phyloP scores from a whole-genome alignment of 1,140 invertebrate genomes.

The Drosophila pseudoananassae region DNA sequence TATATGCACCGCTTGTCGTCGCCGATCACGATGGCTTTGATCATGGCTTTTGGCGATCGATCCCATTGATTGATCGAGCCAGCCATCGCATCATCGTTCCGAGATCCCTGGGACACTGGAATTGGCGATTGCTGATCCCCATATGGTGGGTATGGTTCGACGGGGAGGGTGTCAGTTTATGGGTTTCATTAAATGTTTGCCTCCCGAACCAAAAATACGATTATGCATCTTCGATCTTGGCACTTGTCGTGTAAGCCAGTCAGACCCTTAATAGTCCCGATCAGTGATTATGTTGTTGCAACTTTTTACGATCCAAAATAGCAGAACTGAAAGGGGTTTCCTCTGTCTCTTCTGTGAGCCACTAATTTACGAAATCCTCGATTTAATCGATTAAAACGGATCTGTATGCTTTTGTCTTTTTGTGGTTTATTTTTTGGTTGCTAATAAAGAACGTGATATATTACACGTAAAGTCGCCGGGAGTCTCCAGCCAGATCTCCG shows the following conservation, averaged over 20 bases:
- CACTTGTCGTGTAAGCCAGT: constrained; percentile 28
- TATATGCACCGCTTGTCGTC: constrained; percentile 79
- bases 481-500: constrained; percentile 18
- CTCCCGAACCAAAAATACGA: constrained; percentile 6
- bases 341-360: constrained; percentile 64
- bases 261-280: constrained; percentile 63
- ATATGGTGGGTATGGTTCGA: neutral
- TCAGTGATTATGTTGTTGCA: constrained; percentile 75
- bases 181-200: constrained; percentile 76
- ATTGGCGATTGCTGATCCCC: neutral
- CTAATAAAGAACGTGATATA: constrained; percentile 81
- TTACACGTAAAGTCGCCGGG: constrained; percentile 28
- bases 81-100: neutral
- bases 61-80: neutral
- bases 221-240: neutral
- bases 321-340: constrained; percentile 49
- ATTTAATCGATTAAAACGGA: constrained; percentile 70
- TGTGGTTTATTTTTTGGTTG: constrained; percentile 25
- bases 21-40: constrained; percentile 60
- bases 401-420: constrained; percentile 43
- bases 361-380: constrained; percentile 72
- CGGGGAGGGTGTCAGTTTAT: constrained; percentile 71
- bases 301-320: constrained; percentile 67
- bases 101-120: neutral
- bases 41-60: constrained; percentile 59